A percentile compares a stretch with the other conserved stretches of the same genome.
phyloP scores from a whole-genome alignment of 2,888 invertebrate species.

The Ariolimax columbianus region DNA sequence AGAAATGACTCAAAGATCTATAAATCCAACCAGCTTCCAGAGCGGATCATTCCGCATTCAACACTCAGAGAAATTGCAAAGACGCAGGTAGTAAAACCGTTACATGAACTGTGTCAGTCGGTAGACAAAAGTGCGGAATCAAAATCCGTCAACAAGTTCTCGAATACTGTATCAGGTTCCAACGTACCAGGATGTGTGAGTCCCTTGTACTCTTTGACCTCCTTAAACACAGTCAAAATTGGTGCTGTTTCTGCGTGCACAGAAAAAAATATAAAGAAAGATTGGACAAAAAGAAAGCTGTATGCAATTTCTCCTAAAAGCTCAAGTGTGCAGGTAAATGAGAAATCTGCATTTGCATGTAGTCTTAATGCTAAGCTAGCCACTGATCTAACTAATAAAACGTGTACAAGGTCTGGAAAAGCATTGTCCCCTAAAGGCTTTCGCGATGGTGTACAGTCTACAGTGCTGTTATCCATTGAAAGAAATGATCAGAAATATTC shows the following conservation, averaged over 20 bases:
- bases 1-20: no score
- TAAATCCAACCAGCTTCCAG: not conserved
- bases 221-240: not conserved
- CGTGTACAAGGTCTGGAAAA: not conserved
- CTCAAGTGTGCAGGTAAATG: not conserved
- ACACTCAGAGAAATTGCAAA: not conserved
- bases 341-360: not conserved
- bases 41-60: no score
- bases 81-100: not conserved
- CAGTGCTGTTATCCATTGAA: not conserved
- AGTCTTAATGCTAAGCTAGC: not conserved
- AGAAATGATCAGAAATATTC: not conserved
- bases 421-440: not conserved
- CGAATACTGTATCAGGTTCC: not conserved
- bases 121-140: not conserved
- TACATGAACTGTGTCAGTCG: not conserved
- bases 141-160: not conserved
- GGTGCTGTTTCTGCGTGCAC: not conserved
- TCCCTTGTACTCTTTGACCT: no score
- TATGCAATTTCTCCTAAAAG: not conserved
- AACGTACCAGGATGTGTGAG: not conserved
- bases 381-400: not conserved
- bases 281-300: not conserved
- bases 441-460: not conserved
- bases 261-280: not conserved